phyloP scores from a whole-genome alignment of 2,113 vertebrate species.

The Lophochroa leadbeateri region DNA sequence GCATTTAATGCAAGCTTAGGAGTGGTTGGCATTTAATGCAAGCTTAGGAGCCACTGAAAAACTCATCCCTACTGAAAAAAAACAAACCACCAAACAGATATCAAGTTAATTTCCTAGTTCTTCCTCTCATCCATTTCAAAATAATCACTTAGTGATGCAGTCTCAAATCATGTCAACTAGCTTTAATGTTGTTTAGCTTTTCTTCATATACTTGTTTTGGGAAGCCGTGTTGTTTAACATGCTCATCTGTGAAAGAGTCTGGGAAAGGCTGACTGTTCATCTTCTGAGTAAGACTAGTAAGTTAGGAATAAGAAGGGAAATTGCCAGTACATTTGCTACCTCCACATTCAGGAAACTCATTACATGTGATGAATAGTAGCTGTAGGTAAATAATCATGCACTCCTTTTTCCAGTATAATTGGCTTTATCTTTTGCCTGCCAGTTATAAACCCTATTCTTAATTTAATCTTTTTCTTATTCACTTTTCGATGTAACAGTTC shows the following conservation, averaged over 20 bases:
- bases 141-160: not conserved
- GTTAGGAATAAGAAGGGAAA: not conserved
- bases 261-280: not conserved
- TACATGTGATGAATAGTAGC: not conserved
- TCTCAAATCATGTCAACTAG: not conserved
- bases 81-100: not conserved
- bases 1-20: not conserved
- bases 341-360: not conserved
- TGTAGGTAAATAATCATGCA: constrained; percentile 34
- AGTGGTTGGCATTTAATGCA: not conserved
- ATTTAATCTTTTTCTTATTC: constrained; percentile 65
- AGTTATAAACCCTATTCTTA: constrained; percentile 63
- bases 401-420: constrained; percentile 31
- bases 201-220: not conserved
- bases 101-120: not conserved
- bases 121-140: not conserved
- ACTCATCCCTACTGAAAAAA: not conserved
- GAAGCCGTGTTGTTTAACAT: fast-evolving
- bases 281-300: not conserved
- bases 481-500: constrained; percentile 73
- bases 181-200: not conserved
- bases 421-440: constrained; percentile 59
- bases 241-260: not conserved
- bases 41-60: not conserved
- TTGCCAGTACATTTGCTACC: not conserved